Evolutionary conservation across 2,113 vertebrate species (phyloP), one percentile per base, ranked within the genome.

Genomic region (Prunella fulvescens): DNA sequence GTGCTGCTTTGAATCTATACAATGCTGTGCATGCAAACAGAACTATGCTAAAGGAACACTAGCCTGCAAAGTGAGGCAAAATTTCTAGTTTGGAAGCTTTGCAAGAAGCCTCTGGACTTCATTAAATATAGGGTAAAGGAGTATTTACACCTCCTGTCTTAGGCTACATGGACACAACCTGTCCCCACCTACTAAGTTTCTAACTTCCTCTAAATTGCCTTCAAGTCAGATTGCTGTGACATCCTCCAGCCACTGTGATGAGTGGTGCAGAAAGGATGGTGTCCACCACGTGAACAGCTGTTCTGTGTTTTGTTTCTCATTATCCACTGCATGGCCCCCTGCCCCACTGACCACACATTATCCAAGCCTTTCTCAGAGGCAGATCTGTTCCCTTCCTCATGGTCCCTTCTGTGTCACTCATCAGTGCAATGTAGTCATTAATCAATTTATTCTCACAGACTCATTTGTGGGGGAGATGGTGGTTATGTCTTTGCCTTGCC

Each of bases 401-500:
- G 40, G 35, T 44, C 22, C 45, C 33, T 45, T 87, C 47, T 54
- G 39, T 19, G 45, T 50, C 37, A 60, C 48, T 76, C 62, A 58
- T 54, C 48, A 16, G 44, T 40, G 5, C 1, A 1, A 12, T 16
- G 24, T 0, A 1, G 10, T 65, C 51, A 76, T 58, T 24, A 56
- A 85, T 50, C 12, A 20, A 12, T 64, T 69, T 67, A 40, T 39
- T 81, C 73, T 79, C 65, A 48, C 24, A 66, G 56, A 29, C n/a
- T 65, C 0, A 0, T 56, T 39, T 56, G 48, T 39, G 12, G 11
- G 13, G 35, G 6, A 79, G 18, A 26, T 1, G 6, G 25, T 58
- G 65, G 20, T 54, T 73, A 57, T 24, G 37, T 37, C 45, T 66
- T 86, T 47, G 66, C 12, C 33, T 69, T 73, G 67, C 28, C 47